Evolutionary conservation across 2,113 vertebrate species (phyloP).

Genomic region (Recurvirostra avosetta): DNA sequence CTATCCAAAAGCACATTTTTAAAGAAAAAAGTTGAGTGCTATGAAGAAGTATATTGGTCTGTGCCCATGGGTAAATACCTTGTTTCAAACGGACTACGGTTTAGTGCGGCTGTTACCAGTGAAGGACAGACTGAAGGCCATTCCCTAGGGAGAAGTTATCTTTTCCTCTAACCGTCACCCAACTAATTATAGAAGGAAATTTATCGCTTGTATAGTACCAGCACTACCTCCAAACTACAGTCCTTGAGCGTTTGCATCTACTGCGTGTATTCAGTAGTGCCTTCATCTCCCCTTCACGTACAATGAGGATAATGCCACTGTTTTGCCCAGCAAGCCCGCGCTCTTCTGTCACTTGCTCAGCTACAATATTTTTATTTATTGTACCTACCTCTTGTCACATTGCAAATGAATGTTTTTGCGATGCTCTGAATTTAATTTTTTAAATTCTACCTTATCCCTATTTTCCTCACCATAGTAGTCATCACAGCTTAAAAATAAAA

Average conservation of each 20-base stretch:
- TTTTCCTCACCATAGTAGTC: fast-evolving
- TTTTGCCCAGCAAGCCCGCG: neutral
- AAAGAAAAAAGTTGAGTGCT: neutral
- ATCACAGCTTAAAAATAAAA: neutral
- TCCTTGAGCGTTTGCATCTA: neutral
- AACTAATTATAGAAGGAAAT: neutral
- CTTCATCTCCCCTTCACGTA: neutral
- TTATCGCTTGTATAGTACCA: neutral
- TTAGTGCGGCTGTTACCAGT: neutral
- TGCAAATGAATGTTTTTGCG: neutral
- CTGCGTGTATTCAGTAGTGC: neutral
- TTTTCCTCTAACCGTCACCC: neutral
- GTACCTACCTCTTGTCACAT: neutral
- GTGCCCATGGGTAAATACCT: neutral
- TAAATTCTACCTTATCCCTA: neutral
- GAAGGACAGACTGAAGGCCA: neutral
- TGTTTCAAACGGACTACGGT: neutral
- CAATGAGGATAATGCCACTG: neutral
- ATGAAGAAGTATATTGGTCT: neutral
- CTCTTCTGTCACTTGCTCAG: neutral
- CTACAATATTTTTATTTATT: neutral
- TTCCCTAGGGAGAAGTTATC: neutral
- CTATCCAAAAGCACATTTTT: neutral
- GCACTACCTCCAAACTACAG: neutral
- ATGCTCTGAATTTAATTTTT: neutral